Percentiles rank a stretch among this genome's conserved stretches.
These are phyloP conservation scores for Psylliodes chrysocephalus DNA, from an alignment of 2,888 invertebrate genomes.

Conservation along the genomic window DNA sequence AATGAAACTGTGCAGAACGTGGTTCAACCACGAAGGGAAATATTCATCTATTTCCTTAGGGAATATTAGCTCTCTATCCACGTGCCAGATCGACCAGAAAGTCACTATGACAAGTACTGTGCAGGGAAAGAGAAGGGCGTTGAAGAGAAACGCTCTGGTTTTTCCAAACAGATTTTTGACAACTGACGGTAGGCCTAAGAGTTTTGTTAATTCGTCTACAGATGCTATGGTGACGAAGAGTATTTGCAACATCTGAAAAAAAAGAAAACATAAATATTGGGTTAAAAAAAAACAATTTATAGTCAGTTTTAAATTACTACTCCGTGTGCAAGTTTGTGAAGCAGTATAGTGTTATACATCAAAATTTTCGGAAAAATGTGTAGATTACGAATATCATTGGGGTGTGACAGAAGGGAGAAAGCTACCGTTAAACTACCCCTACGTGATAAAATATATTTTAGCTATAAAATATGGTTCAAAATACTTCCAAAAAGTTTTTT, in stretches of 20 bases:
- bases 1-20: slow-evolving; percentile 70
- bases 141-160: slow-evolving; percentile 44
- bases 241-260: slow-evolving; percentile 47
- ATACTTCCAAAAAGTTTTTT: no score
- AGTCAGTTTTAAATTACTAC: no score
- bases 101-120: slow-evolving; percentile 67
- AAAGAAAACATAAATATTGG: no score
- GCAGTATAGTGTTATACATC: no score
- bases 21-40: slow-evolving; percentile 71
- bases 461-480: no score
- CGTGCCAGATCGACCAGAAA: slow-evolving; percentile 69
- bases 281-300: no score
- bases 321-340: no score
- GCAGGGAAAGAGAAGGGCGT: slow-evolving; percentile 46
- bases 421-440: no score
- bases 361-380: no score
- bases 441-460: no score
- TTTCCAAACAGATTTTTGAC: slow-evolving; percentile 39
- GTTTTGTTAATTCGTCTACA: slow-evolving; percentile 41
- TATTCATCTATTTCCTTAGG: slow-evolving; percentile 66
- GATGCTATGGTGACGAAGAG: slow-evolving; percentile 45
- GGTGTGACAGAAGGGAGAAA: no score
- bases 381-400: no score
- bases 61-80: slow-evolving; percentile 70
- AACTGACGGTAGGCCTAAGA: slow-evolving; percentile 28